These are phyloP conservation scores for Budorcas taxicolor DNA, from an alignment of 2,113 vertebrate species.

Conservation along the genomic window DNA sequence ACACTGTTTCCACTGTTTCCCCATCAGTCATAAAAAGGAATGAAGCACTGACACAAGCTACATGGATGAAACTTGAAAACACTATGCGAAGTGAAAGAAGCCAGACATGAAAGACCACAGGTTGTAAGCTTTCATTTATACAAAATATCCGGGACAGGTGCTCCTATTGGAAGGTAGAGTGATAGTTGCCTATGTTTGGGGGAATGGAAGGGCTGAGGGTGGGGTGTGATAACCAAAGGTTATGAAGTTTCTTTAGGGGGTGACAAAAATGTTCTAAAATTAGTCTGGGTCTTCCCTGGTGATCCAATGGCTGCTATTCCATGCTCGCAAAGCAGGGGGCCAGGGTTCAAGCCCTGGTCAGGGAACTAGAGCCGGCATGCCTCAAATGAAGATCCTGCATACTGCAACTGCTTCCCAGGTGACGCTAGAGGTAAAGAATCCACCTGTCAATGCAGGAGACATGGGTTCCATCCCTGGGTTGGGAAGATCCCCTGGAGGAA, in stretches of 20 bases:
- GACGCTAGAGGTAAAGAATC: not conserved
- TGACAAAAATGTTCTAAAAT: not conserved
- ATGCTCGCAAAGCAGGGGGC: accelerated
- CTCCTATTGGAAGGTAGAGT: not conserved
- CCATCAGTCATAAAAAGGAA: conserved; percentile 18
- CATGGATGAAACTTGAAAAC: not conserved
- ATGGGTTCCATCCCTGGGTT: not conserved
- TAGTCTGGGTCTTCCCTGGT: not conserved
- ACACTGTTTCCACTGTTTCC: no score
- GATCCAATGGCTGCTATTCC: not conserved
- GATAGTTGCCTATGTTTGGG: not conserved
- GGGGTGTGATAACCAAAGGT: not conserved
- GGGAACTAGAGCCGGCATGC: not conserved
- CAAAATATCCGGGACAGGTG: not conserved
- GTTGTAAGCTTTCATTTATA: not conserved
- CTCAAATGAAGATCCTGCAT: not conserved
- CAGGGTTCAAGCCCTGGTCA: not conserved
- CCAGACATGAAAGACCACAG: not conserved
- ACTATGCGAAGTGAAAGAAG: not conserved
- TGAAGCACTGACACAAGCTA: not conserved
- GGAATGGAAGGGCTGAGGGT: not conserved
- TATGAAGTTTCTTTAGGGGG: not conserved
- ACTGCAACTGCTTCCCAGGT: not conserved
- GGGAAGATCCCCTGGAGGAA: not conserved
- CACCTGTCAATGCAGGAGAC: not conserved